These are phyloP conservation scores for Sminthurides aquaticus DNA, from an alignment of 2,888 invertebrate genomes.

Conservation along the genomic window DNA sequence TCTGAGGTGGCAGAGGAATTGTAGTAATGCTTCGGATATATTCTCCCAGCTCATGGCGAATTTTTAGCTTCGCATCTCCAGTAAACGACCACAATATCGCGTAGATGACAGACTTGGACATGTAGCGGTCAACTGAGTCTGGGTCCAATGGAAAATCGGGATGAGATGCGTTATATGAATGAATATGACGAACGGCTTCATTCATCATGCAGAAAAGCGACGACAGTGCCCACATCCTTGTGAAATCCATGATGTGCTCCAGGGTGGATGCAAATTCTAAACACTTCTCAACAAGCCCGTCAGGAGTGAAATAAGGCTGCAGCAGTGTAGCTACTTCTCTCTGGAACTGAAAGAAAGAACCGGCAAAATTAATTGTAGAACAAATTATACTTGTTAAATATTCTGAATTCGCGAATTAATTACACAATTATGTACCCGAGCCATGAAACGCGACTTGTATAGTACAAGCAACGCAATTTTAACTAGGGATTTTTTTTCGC, in stretches of 20 bases:
- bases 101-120: conserved; percentile 87
- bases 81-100: conserved; percentile 95
- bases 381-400: too few species aligned
- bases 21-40: conserved; percentile 93
- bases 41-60: conserved; percentile 87
- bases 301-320: conserved; percentile 77
- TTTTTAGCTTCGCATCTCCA: conserved; percentile 95
- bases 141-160: conserved; percentile 87
- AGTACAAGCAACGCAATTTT: conserved; percentile 1
- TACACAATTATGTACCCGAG: conserved; percentile 1
- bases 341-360: conserved; percentile 58
- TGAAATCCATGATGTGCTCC: conserved; percentile 99
- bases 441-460: conserved; percentile 4
- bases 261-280: conserved; percentile 83
- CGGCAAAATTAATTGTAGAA: background rate
- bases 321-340: conserved; percentile 82
- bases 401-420: too few species aligned
- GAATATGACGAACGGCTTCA: conserved; percentile 69
- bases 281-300: conserved; percentile 86
- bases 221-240: conserved; percentile 86
- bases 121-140: conserved; percentile 87
- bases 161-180: conserved; percentile 78
- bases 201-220: conserved; percentile 97
- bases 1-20: conserved; percentile 77
- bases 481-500: conserved; percentile 15